Evolutionary conservation across 2,888 invertebrate genomes (phyloP).

Genomic region (Apamea sordens): DNA sequence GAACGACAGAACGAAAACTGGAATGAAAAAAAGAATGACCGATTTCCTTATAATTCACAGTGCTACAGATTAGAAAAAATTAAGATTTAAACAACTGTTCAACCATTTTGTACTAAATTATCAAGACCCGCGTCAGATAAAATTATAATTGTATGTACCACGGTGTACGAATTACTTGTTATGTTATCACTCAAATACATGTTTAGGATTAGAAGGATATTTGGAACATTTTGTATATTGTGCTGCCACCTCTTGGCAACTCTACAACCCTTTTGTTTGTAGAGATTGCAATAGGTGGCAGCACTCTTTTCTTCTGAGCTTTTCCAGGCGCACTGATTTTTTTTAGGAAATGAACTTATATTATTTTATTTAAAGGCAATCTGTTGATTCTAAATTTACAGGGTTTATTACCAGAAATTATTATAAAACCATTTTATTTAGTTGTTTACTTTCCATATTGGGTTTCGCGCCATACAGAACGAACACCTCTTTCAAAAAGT

Average conservation of each 20-base stretch:
- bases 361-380: background rate
- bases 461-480: background rate
- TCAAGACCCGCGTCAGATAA: background rate
- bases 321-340: background rate
- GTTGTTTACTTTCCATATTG: background rate
- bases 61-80: slow-evolving; percentile 6
- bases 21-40: slow-evolving; percentile 36
- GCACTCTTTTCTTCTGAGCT: background rate
- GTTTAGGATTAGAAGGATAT: background rate
- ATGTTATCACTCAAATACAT: background rate
- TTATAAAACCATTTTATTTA: background rate
- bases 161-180: background rate
- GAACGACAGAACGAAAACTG: slow-evolving; percentile 30
- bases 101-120: background rate
- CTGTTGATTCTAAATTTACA: no score
- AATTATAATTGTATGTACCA: background rate
- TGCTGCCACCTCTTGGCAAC: slow-evolving; percentile 45
- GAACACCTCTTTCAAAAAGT: background rate
- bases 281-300: background rate
- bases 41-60: background rate
- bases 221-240: accelerated
- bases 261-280: background rate
- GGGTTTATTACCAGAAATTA: no score
- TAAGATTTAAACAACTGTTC: background rate
- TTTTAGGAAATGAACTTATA: background rate